These are phyloP conservation scores for Dermolepida albohirtum DNA, from an alignment of 2,888 invertebrate species.

Conservation along the genomic window DNA sequence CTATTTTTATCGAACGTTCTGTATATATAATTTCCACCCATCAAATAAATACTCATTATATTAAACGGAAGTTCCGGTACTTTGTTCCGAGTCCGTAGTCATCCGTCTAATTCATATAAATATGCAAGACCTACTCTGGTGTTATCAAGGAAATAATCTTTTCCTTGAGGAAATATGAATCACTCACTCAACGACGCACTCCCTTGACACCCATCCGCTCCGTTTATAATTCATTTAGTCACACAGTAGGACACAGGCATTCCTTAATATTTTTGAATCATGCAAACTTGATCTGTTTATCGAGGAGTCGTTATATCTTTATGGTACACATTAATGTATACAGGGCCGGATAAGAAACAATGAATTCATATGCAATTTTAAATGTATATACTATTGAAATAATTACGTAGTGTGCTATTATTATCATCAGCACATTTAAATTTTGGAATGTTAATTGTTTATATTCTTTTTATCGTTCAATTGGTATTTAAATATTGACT, in stretches of 20 bases:
- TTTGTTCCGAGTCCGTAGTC: conserved; percentile 17
- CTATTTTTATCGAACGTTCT: too few relatives aligned
- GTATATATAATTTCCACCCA: too few relatives aligned
- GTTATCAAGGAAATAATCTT: conserved; percentile 32
- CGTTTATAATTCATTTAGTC: not conserved
- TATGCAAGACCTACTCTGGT: conserved; percentile 10
- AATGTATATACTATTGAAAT: too few relatives aligned
- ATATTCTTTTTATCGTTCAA: too few relatives aligned
- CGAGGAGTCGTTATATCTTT: too few relatives aligned
- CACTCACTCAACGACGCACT: conserved; percentile 16
- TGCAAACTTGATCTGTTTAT: conserved; percentile 24
- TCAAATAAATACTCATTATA: conserved; percentile 7
- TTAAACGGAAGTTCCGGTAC: conserved; percentile 27
- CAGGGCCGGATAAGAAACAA: too few relatives aligned
- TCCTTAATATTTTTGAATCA: conserved; percentile 8
- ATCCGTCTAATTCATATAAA: conserved; percentile 10
- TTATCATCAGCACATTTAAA: too few relatives aligned
- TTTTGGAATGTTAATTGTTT: too few relatives aligned
- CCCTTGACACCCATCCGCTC: conserved; percentile 35
- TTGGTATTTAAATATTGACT: too few relatives aligned
- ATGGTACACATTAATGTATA: too few relatives aligned
- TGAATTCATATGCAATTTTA: too few relatives aligned
- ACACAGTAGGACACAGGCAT: not conserved
- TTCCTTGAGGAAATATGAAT: conserved; percentile 36
- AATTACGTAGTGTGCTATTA: too few relatives aligned